A percentile compares a stretch with the other conserved stretches of the same genome.
These are phyloP conservation scores for Cnemophilus loriae DNA, from an alignment of 2,113 vertebrate genomes.

Conservation along the genomic window DNA sequence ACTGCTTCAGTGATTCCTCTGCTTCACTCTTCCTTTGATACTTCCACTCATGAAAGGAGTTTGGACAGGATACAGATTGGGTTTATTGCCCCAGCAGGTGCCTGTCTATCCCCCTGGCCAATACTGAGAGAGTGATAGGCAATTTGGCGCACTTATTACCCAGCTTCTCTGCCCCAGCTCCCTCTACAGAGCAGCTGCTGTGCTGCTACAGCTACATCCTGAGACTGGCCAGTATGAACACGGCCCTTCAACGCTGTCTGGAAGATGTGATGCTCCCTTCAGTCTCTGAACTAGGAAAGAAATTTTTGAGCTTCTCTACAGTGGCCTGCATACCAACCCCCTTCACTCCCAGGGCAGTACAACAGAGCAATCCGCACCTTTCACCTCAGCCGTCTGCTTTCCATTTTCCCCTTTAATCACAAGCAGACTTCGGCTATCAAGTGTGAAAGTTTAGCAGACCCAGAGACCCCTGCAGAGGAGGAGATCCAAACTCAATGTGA, in stretches of 20 bases:
- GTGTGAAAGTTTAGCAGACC: slow-evolving; percentile 38
- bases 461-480: slow-evolving; percentile 2
- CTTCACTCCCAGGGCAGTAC: background rate
- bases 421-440: background rate
- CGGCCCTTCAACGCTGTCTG: background rate
- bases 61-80: background rate
- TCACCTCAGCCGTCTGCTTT: slow-evolving; percentile 29
- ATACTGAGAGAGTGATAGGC: background rate
- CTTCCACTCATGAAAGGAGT: background rate
- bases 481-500: background rate
- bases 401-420: slow-evolving; percentile 46
- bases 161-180: background rate
- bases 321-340: background rate
- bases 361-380: slow-evolving; percentile 23
- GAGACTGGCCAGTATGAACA: background rate
- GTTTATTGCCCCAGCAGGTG: background rate
- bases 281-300: background rate
- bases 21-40: background rate
- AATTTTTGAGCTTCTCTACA: background rate
- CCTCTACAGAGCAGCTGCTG: background rate
- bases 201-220: background rate
- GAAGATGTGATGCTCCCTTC: background rate
- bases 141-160: background rate
- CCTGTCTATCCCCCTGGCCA: background rate
- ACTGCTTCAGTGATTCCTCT: background rate